Conservation (phyloP, 2,113 vertebrate genomes). For the Cyphomyrus discorhynchus region DNA sequence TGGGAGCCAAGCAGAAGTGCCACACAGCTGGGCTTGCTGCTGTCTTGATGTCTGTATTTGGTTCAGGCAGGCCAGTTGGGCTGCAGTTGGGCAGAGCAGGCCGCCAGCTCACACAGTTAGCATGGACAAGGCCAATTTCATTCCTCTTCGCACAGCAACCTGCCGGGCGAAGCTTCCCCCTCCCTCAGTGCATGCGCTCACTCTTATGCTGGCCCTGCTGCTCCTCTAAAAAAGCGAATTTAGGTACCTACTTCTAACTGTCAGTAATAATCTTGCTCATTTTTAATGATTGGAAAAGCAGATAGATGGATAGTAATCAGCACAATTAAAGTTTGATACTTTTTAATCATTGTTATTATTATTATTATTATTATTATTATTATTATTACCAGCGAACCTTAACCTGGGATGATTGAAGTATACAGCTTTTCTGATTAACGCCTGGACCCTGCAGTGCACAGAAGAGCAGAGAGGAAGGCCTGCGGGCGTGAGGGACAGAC, state of each 20-base stretch:
- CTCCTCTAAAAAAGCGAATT: not conserved
- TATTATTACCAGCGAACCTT: not conserved
- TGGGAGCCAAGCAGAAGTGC: not conserved
- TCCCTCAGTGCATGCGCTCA: not conserved
- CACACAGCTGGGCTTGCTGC: not conserved
- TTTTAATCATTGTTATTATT: not conserved
- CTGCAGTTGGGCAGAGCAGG: not conserved
- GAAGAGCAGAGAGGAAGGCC: not conserved
- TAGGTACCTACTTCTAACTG: constrained; percentile 5
- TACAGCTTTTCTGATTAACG: not conserved
- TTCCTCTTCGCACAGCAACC: not conserved
- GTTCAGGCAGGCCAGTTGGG: not conserved
- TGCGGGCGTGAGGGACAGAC: not conserved
- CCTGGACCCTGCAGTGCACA: not conserved
- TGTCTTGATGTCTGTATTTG: not conserved
- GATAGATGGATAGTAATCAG: constrained; percentile 1
- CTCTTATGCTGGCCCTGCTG: not conserved
- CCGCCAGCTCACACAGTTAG: not conserved
- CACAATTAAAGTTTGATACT: not conserved
- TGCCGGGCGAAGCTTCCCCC: not conserved
- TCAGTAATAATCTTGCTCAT: constrained; percentile 4
- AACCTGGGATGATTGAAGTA: not conserved
- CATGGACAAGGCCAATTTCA: not conserved
- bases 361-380: not conserved
- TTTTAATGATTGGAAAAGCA: not conserved